These are phyloP conservation scores for Melanaphis sacchari DNA, from an alignment of 1,140 invertebrate genomes.

Conservation along the genomic window DNA sequence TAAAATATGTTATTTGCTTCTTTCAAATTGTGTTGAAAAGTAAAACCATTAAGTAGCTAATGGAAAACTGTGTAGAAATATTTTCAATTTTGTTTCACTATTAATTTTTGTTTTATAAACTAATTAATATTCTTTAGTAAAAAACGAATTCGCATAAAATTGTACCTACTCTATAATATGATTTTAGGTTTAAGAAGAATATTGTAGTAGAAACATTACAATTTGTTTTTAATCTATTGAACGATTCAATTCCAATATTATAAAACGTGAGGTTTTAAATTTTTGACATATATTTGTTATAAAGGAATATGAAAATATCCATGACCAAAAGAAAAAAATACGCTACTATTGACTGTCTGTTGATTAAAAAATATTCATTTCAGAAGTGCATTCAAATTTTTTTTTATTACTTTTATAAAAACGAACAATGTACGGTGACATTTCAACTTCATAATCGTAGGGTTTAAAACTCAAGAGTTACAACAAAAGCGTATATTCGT, in stretches of 20 bases:
- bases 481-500: background rate
- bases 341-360: background rate
- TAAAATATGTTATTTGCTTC: background rate
- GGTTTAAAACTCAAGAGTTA: background rate
- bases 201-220: background rate
- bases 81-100: background rate
- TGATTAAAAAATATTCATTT: slow-evolving; percentile 3
- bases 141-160: background rate
- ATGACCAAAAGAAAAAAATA: background rate
- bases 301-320: background rate
- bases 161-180: background rate
- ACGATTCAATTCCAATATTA: background rate
- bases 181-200: background rate
- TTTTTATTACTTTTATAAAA: background rate
- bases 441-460: background rate
- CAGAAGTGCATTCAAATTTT: background rate
- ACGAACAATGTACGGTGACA: background rate
- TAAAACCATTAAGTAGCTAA: background rate
- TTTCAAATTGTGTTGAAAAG: background rate
- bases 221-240: background rate
- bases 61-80: background rate
- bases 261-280: background rate
- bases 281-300: background rate
- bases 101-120: background rate
- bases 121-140: background rate